phyloP scores from a whole-genome alignment of 1,140 invertebrate genomes.

The Caenorhabditis briggsae region DNA sequence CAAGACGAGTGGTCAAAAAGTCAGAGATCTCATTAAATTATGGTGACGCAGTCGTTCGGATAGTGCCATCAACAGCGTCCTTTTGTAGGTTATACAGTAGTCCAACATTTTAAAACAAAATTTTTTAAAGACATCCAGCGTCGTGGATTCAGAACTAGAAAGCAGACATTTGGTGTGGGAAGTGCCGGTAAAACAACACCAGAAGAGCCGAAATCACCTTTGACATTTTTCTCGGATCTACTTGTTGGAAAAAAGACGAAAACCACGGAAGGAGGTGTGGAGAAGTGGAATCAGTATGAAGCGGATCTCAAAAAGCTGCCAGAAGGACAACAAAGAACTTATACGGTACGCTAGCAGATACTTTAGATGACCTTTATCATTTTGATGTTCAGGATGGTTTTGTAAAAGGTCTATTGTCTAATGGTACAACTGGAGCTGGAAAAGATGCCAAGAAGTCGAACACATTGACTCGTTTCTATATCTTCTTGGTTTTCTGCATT shows the following conservation, averaged over 20 bases:
- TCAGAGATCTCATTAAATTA: constrained; percentile 57
- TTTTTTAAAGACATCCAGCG: constrained; percentile 63
- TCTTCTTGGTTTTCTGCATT: constrained; percentile 64
- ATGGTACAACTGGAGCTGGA: background rate
- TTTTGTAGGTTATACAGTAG: constrained; percentile 5
- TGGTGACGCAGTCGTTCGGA: constrained; percentile 38
- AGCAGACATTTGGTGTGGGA: constrained; percentile 15
- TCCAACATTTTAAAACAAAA: background rate
- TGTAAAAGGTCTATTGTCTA: constrained; percentile 65
- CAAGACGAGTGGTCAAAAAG: background rate
- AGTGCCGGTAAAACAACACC: background rate
- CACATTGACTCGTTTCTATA: constrained; percentile 66
- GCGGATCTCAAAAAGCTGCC: constrained; percentile 67
- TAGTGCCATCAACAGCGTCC: constrained; percentile 54
- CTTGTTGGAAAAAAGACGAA: constrained; percentile 33
- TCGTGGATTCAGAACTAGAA: constrained; percentile 67
- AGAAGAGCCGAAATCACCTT: constrained; percentile 29
- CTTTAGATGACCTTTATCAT: background rate
- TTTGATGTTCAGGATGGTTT: constrained; percentile 66
- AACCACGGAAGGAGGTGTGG: constrained; percentile 25
- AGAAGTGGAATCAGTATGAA: constrained; percentile 62
- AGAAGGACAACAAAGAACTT: constrained; percentile 66
- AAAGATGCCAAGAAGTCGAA: constrained; percentile 60
- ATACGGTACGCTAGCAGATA: constrained; percentile 26
- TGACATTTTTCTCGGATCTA: constrained; percentile 33